Conservation (phyloP, 1,140 invertebrate species). For the Hirudo medicinalis region DNA sequence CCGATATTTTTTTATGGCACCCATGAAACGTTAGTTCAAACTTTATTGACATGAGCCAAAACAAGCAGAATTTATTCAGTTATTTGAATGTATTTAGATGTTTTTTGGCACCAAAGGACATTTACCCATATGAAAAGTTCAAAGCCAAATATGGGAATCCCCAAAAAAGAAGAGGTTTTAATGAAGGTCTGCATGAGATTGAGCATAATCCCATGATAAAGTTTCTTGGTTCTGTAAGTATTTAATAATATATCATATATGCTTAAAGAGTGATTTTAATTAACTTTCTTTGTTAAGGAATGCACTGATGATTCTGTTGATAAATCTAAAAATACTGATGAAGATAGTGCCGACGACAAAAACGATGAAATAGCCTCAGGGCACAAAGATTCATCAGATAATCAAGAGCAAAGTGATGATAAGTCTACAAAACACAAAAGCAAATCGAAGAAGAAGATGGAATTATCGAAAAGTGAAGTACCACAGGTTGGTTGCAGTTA, state of each 20-base stretch:
- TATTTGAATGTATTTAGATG: conserved; percentile 41
- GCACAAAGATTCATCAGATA: background rate
- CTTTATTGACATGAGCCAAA: background rate
- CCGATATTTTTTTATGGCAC: conserved; percentile 88
- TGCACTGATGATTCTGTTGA: background rate
- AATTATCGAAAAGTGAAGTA: background rate
- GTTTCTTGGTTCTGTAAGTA: conserved; percentile 8
- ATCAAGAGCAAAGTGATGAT: conserved; percentile 13
- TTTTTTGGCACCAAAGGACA: conserved; percentile 42
- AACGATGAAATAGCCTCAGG: background rate
- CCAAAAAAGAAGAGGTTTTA: conserved; percentile 51
- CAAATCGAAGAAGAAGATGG: background rate
- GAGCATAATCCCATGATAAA: conserved; percentile 44
- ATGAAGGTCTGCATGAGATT: conserved; percentile 55
- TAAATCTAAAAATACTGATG: background rate
- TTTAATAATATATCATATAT: no score
- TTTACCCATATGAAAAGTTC: conserved; percentile 48
- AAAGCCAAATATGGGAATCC: conserved; percentile 54
- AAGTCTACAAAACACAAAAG: background rate
- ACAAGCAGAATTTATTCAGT: conserved; percentile 28
- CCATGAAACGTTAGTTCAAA: conserved; percentile 68
- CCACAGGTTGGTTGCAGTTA: no score
- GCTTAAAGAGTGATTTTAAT: no score
- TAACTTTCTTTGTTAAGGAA: no score
- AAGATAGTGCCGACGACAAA: conserved; percentile 3